Conservation (phyloP, 2,113 vertebrate species). For the Triplophysa dalaica region DNA sequence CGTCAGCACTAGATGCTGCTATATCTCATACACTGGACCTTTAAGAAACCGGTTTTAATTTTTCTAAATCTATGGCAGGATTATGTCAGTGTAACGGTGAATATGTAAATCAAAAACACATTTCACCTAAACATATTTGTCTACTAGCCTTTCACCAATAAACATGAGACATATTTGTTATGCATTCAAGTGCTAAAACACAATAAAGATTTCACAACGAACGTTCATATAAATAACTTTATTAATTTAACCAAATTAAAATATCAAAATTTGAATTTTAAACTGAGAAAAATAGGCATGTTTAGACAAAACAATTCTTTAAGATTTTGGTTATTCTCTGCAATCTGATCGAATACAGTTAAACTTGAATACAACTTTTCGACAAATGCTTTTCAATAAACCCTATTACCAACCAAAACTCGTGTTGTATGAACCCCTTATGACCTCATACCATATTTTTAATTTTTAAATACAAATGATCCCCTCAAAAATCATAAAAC, state of each 20-base stretch:
- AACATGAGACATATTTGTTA: not conserved
- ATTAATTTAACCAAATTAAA: not conserved
- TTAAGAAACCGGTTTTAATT: too few species aligned
- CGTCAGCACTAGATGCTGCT: too few species aligned
- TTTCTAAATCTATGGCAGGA: too few species aligned
- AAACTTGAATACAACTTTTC: not conserved
- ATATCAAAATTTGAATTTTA: not conserved
- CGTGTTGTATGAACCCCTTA: not conserved
- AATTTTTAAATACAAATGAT: not conserved
- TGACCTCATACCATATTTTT: not conserved
- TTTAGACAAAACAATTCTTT: not conserved
- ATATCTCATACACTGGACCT: too few species aligned
- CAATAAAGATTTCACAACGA: not conserved
- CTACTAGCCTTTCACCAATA: too few species aligned
- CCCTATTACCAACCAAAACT: not conserved
- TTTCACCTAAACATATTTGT: too few species aligned
- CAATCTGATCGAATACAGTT: not conserved
- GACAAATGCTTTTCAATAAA: not conserved
- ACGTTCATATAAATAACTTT: slow-evolving; percentile 5
- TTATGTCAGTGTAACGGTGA: too few species aligned
- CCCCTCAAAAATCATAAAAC: not conserved
- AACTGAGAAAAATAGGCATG: not conserved
- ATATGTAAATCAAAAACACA: too few species aligned
- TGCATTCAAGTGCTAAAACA: not conserved
- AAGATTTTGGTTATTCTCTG: not conserved